phyloP scores from a whole-genome alignment of 1,140 invertebrate genomes.

The Pygmarrhopalites habei region DNA sequence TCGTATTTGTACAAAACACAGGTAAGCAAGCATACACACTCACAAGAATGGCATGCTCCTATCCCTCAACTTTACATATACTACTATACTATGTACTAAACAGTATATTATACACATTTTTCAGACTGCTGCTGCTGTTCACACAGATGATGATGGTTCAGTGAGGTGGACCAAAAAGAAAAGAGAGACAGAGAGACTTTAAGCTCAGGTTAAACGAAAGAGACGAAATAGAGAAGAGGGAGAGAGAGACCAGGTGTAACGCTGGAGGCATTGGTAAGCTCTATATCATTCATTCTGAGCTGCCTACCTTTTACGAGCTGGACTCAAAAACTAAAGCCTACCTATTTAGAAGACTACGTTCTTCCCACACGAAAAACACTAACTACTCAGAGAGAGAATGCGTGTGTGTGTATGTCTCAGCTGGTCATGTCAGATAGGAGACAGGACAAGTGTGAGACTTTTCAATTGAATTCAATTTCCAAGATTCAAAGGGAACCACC shows the following conservation, averaged over 20 bases:
- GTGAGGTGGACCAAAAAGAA: slow-evolving; percentile 6
- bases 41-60: too few species aligned
- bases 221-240: not conserved
- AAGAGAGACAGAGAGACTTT: not conserved
- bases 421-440: slow-evolving; percentile 17
- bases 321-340: not conserved
- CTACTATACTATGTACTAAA: too few species aligned
- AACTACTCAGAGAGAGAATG: too few species aligned
- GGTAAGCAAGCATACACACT: not conserved
- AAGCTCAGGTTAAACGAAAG: too few species aligned
- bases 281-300: slow-evolving; percentile 26
- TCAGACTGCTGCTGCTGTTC: not conserved
- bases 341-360: not conserved
- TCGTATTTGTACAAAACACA: not conserved
- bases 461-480: slow-evolving; percentile 11
- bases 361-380: slow-evolving; percentile 5
- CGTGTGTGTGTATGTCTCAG: too few species aligned
- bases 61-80: too few species aligned
- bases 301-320: slow-evolving; percentile 19
- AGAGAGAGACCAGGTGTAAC: slow-evolving; percentile 27
- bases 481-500: too few species aligned
- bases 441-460: slow-evolving; percentile 29
- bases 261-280: slow-evolving; percentile 23
- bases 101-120: too few species aligned
- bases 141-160: slow-evolving; percentile 6